Percentiles rank a stretch among this genome's conserved stretches.
Conservation (phyloP, 2,888 invertebrate species). For the Drosophila macrospina region DNA sequence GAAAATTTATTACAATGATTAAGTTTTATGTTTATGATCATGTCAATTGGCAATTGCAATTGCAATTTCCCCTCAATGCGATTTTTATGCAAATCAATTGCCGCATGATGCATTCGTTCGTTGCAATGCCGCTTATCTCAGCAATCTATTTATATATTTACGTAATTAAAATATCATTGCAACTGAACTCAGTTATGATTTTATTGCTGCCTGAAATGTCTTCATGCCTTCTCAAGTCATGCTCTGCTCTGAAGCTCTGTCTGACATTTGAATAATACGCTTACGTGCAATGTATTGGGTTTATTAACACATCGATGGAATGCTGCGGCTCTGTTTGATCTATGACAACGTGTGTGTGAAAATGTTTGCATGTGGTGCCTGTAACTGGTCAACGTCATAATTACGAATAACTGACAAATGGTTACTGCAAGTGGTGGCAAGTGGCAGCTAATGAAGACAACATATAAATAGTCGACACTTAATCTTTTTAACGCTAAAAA, state of each 20-base stretch:
- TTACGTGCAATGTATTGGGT: slow-evolving; percentile 38
- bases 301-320: slow-evolving; percentile 76
- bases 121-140: slow-evolving; percentile 57
- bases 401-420: slow-evolving; percentile 62
- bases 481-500: slow-evolving; percentile 16
- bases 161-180: slow-evolving; percentile 77
- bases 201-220: slow-evolving; percentile 44
- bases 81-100: slow-evolving; percentile 62
- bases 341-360: slow-evolving; percentile 3
- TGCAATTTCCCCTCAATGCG: slow-evolving; percentile 42
- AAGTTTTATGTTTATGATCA: slow-evolving; percentile 59
- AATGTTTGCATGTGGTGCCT: slow-evolving; percentile 44
- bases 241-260: slow-evolving; percentile 38
- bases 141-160: slow-evolving; percentile 71
- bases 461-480: slow-evolving; percentile 30
- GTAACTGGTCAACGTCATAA: slow-evolving; percentile 64
- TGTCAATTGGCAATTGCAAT: neutral
- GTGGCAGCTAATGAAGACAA: slow-evolving; percentile 46
- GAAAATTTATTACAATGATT: slow-evolving; percentile 40
- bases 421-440: slow-evolving; percentile 37
- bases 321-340: slow-evolving; percentile 62
- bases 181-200: slow-evolving; percentile 26
- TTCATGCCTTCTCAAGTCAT: slow-evolving; percentile 64
- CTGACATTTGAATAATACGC: slow-evolving; percentile 70
- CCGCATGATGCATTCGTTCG: slow-evolving; percentile 39